Evolutionary conservation across 2,113 vertebrate species (phyloP).

Genomic region (Notothenia rossii): DNA sequence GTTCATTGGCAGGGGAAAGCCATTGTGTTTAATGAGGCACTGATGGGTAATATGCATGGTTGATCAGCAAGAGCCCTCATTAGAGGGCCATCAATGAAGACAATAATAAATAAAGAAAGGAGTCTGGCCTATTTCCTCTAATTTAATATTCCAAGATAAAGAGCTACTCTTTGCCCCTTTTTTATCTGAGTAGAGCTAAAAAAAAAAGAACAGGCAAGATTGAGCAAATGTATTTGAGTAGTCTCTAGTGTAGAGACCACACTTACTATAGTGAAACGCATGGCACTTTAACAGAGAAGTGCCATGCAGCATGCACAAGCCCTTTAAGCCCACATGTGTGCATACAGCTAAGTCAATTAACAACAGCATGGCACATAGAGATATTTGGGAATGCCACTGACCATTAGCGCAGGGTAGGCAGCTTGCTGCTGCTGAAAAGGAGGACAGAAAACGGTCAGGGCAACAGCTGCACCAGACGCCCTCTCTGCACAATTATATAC

Average conservation of each 20-base stretch:
- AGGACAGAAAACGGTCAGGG: conserved; percentile 45
- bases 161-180: conserved; percentile 69
- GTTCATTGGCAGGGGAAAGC: conserved; percentile 82
- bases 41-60: conserved; percentile 85
- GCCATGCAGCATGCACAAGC: conserved; percentile 55
- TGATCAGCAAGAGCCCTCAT: conserved; percentile 85
- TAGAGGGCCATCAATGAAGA: conserved; percentile 83
- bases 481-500: not conserved
- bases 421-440: conserved; percentile 71
- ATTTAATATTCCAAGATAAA: conserved; percentile 85
- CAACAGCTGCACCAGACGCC: conserved; percentile 10
- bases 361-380: conserved; percentile 29
- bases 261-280: conserved; percentile 12
- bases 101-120: conserved; percentile 83
- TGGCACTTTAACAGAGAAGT: conserved; percentile 39
- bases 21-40: conserved; percentile 86
- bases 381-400: conserved; percentile 57
- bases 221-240: conserved; percentile 24
- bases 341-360: conserved; percentile 42
- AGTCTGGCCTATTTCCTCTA: conserved; percentile 77
- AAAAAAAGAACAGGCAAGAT: conserved; percentile 30
- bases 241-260: conserved; percentile 24
- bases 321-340: conserved; percentile 35
- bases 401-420: conserved; percentile 69
- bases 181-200: conserved; percentile 47